Evolutionary conservation across 1,140 invertebrate genomes (phyloP).

Genomic region (Drosophila ficusphila): DNA sequence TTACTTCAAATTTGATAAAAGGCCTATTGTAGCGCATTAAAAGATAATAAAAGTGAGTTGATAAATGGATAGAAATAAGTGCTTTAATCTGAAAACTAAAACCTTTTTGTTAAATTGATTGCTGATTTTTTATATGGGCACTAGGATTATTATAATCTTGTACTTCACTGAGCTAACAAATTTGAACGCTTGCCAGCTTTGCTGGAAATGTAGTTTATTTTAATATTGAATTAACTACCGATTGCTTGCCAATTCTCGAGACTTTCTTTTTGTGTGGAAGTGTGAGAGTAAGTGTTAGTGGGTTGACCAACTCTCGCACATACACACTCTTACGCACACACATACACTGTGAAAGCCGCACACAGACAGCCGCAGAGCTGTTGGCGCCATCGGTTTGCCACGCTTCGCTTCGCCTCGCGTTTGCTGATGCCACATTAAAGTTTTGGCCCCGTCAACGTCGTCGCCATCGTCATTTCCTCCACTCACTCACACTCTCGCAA

Average conservation of each 20-base stretch:
- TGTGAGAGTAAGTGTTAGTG: conserved; percentile 5
- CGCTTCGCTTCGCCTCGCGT: conserved; percentile 56
- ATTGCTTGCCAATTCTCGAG: conserved; percentile 9
- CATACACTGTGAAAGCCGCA: conserved; percentile 10
- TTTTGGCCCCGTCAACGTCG: conserved; percentile 65
- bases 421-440: conserved; percentile 68
- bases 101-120: too few relatives aligned
- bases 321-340: not conserved
- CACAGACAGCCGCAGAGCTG: conserved; percentile 52
- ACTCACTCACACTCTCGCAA: not conserved
- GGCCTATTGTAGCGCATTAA: too few relatives aligned
- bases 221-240: conserved; percentile 3
- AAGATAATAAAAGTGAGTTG: too few relatives aligned
- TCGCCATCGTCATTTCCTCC: conserved; percentile 13
- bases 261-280: not conserved
- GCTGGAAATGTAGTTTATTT: not conserved
- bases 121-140: too few relatives aligned
- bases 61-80: too few relatives aligned
- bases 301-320: conserved; percentile 21
- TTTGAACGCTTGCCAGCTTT: not conserved
- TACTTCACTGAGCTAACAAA: not conserved
- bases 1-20: too few relatives aligned
- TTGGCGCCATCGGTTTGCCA: conserved; percentile 71
- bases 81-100: too few relatives aligned
- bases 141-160: too few relatives aligned